Evolutionary conservation across 2,113 vertebrate species (phyloP).

Genomic region (Psittacula cyanocephala): DNA sequence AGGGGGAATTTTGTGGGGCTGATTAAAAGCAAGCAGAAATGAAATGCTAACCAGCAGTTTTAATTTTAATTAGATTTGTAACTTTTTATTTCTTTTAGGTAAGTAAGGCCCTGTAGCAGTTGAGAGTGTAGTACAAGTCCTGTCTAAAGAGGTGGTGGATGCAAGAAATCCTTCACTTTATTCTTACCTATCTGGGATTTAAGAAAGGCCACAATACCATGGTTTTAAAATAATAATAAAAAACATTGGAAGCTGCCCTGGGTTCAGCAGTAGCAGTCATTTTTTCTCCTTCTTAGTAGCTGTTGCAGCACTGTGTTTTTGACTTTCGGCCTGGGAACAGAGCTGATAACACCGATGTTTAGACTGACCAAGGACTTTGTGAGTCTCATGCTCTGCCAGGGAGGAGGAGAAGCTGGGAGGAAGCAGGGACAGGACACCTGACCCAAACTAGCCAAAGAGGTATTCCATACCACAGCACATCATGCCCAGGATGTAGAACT

Average conservation of each 20-base stretch:
- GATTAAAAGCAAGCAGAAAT: background rate
- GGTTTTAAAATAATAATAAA: rapidly evolving
- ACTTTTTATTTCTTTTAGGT: background rate
- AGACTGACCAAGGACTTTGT: no score
- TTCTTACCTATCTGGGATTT: background rate
- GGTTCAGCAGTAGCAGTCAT: no score
- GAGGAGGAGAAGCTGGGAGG: no score
- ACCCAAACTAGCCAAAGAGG: no score
- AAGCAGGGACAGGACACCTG: no score
- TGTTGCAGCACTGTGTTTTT: no score
- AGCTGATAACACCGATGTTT: no score
- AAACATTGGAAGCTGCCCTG: background rate
- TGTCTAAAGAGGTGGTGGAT: background rate
- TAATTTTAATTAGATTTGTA: background rate
- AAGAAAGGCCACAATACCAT: background rate
- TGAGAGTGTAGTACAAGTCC: background rate
- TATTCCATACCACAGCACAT: no score
- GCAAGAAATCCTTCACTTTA: background rate
- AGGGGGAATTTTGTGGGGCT: background rate
- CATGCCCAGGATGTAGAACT: no score
- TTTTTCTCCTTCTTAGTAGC: no score
- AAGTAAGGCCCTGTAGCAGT: background rate
- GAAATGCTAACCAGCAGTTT: background rate
- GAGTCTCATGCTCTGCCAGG: no score
- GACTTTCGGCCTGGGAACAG: no score